These are phyloP conservation scores for Agonum fuliginosum DNA, from an alignment of 2,888 invertebrate genomes.

Conservation along the genomic window DNA sequence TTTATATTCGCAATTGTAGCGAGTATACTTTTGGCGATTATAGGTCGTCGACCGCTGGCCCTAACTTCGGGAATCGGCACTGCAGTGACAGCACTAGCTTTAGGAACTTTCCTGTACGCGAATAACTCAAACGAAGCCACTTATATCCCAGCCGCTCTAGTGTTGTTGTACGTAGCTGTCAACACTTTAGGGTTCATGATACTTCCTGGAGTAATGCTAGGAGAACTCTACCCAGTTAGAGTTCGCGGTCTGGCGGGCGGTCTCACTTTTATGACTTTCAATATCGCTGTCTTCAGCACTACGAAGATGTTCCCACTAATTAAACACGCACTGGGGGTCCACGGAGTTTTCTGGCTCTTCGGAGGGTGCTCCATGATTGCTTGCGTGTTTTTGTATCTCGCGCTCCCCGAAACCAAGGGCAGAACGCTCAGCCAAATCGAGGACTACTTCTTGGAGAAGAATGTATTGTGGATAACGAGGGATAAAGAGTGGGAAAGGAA, in stretches of 20 bases:
- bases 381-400: slow-evolving; percentile 79
- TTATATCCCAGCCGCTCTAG: slow-evolving; percentile 73
- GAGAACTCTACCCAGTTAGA: slow-evolving; percentile 84
- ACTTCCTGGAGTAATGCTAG: slow-evolving; percentile 84
- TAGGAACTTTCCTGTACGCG: slow-evolving; percentile 75
- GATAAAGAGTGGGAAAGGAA: slow-evolving; percentile 68
- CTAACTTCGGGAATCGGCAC: slow-evolving; percentile 82
- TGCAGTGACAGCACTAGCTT: slow-evolving; percentile 77
- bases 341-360: slow-evolving; percentile 83
- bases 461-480: slow-evolving; percentile 78
- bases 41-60: slow-evolving; percentile 80
- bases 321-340: slow-evolving; percentile 76
- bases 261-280: slow-evolving; percentile 83
- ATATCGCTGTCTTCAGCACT: slow-evolving; percentile 80
- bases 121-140: slow-evolving; percentile 68
- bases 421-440: slow-evolving; percentile 83
- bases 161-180: slow-evolving; percentile 83
- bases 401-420: slow-evolving; percentile 85
- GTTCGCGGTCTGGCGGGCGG: slow-evolving; percentile 85
- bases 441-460: slow-evolving; percentile 83
- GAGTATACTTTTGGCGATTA: slow-evolving; percentile 78
- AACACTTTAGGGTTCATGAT: slow-evolving; percentile 85
- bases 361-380: slow-evolving; percentile 79
- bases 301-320: slow-evolving; percentile 83
- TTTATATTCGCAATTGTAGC: slow-evolving; percentile 80